Conservation (phyloP, 2,113 vertebrate species). For the Xiphophorus hellerii region DNA sequence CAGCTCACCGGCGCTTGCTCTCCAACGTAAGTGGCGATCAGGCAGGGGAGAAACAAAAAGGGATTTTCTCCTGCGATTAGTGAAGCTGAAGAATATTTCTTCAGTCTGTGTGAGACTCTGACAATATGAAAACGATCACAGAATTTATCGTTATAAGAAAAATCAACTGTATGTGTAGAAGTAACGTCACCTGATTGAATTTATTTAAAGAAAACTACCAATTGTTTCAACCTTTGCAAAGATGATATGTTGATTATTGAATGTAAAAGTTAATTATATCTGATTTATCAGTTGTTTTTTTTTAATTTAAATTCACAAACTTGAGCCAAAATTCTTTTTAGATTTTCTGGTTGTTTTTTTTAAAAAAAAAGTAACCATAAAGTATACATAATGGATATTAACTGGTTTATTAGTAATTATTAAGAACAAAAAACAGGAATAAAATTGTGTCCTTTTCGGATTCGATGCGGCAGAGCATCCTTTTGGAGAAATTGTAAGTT, state of each 20-base stretch:
- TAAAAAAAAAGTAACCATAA: too few relatives aligned
- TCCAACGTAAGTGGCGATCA: neutral
- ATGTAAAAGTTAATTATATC: neutral
- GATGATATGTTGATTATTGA: neutral
- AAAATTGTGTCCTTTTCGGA: neutral
- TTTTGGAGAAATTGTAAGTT: neutral
- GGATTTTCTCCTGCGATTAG: neutral
- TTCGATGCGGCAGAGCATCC: neutral
- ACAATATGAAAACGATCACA: neutral
- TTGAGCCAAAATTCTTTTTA: too few relatives aligned
- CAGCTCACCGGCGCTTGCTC: slow-evolving; percentile 1
- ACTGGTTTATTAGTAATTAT: neutral
- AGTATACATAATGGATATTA: too few relatives aligned
- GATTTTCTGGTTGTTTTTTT: too few relatives aligned
- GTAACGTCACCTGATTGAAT: neutral
- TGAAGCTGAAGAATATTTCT: neutral
- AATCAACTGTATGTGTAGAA: neutral
- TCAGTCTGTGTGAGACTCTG: neutral
- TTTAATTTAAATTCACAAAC: neutral
- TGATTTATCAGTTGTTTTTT: neutral
- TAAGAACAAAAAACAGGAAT: neutral
- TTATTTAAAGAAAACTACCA: neutral
- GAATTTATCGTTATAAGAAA: too few relatives aligned
- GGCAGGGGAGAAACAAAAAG: neutral
- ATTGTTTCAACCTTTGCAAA: neutral